Base-by-base conservation (phyloP, 2,797 vertebrate species). In the Sebastiscus tertius region DNA sequence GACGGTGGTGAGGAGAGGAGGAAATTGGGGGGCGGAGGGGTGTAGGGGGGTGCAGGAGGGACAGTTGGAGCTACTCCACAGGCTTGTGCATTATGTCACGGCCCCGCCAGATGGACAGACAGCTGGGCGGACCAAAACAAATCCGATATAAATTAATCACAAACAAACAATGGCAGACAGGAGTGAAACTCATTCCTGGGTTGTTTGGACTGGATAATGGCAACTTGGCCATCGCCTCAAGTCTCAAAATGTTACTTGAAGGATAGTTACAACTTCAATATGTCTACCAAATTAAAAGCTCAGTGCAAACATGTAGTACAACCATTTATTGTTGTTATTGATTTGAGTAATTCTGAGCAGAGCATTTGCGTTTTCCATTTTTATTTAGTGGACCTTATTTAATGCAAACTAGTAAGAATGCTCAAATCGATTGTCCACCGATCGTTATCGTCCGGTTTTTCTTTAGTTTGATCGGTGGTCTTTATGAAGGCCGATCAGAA, bases 61-160 rank as follows among this genome's bases (percentile, higher is more conserved):
- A 65, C 56, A 79, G 55, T 18, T 70, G 69, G 78, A 77, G 75
- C 71, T 49, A 24, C 92, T 73, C 91, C 66, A 82, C 75, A 74
- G 80, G 84, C 73, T 75, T 62, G 85, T 14, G 24, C 77, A 79
- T 88, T 87, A 87, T 89, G 90, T 84, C 93, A 82, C 52, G 66
- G 83, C 80, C 82, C 75, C 68, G 77, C 49, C 94, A 95, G 95
- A 94, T 94, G 95, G 92, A 94, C 78, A 55, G 89, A 91, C 95
- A 94, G 93, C 91, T 93, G 91, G 87, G 70, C 39, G 39, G 81
- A 90, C 86, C 87, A 89, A 89, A 94, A 91, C 90, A 93, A 92
- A 91, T 90, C 89, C 80, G 59, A 93, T 77, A 87, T 84, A 81
- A 92, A 93, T 92, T 83, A 92, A 95, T 94, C 89, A 93, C 89